A percentile compares a stretch with the other conserved stretches of the same genome.
Conservation (phyloP, 2,113 vertebrate genomes). For the Sceloporus undulatus region DNA sequence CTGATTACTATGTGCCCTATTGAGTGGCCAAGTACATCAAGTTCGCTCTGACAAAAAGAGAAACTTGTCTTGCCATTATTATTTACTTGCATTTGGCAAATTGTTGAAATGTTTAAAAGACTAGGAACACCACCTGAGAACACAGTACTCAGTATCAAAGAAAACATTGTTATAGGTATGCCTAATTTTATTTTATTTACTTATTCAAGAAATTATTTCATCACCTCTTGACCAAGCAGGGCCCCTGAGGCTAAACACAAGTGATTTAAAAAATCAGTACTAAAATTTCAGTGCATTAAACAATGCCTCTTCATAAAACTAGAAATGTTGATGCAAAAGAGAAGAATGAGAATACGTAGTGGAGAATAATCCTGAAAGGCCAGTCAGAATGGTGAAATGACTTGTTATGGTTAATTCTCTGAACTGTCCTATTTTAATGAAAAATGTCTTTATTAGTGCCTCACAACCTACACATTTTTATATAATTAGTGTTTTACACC, state of each 20-base stretch:
- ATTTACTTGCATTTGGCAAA: background rate
- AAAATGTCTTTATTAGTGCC: background rate
- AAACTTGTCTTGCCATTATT: background rate
- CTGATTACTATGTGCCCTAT: too few relatives aligned
- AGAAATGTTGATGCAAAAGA: slow-evolving; percentile 23
- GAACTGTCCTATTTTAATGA: slow-evolving; percentile 22
- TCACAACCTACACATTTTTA: background rate
- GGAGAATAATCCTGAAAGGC: slow-evolving; percentile 41
- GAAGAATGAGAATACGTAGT: slow-evolving; percentile 32
- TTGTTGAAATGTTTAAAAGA: background rate
- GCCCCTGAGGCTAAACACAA: too few relatives aligned
- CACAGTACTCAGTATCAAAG: background rate
- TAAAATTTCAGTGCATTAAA: background rate
- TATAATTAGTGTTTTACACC: too few relatives aligned
- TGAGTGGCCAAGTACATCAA: too few relatives aligned
- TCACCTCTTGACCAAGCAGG: too few relatives aligned
- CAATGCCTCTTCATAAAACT: slow-evolving; percentile 23
- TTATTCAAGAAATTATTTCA: background rate
- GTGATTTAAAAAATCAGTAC: background rate
- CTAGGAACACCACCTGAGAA: background rate
- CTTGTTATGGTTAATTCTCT: slow-evolving; percentile 30
- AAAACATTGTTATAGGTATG: background rate
- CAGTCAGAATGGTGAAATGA: slow-evolving; percentile 22
- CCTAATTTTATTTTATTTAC: background rate
- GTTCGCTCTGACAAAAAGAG: too few relatives aligned